These are phyloP conservation scores for Zeugodacus cucurbitae DNA, from an alignment of 1,140 invertebrate genomes.

Conservation along the genomic window DNA sequence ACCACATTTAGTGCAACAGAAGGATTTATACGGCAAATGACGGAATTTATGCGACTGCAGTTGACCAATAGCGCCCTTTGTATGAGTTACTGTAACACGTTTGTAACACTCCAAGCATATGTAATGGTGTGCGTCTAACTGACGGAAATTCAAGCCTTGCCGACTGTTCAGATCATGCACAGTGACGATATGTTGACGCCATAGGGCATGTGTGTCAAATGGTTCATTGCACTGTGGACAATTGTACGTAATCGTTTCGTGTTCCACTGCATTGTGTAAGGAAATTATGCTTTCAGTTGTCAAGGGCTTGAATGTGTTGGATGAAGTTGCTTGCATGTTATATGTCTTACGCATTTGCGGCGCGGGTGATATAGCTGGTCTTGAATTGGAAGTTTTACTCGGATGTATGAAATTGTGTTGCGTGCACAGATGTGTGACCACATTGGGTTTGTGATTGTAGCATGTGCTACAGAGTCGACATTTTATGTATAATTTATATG, in stretches of 20 bases:
- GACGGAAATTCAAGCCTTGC: slow-evolving; percentile 59
- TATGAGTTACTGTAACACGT: slow-evolving; percentile 61
- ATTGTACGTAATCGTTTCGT: slow-evolving; percentile 59
- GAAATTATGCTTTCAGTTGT: slow-evolving; percentile 59
- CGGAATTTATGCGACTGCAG: slow-evolving; percentile 63
- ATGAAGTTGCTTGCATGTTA: not conserved
- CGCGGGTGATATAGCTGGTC: not conserved
- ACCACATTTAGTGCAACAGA: slow-evolving; percentile 56
- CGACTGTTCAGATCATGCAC: slow-evolving; percentile 59
- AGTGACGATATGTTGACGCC: slow-evolving; percentile 63
- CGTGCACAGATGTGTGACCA: slow-evolving; percentile 55
- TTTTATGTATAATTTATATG: slow-evolving; percentile 58
- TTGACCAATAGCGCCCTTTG: slow-evolving; percentile 62
- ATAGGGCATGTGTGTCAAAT: slow-evolving; percentile 61
- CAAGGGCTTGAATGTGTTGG: not conserved
- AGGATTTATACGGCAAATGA: slow-evolving; percentile 60
- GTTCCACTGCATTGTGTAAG: slow-evolving; percentile 61
- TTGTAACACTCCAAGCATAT: slow-evolving; percentile 62
- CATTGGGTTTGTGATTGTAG: slow-evolving; percentile 64
- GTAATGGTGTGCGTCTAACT: slow-evolving; percentile 61
- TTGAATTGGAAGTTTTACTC: not conserved
- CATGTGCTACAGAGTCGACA: slow-evolving; percentile 60
- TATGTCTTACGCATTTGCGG: not conserved
- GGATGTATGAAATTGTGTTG: slow-evolving; percentile 55
- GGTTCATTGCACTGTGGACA: slow-evolving; percentile 61